Base-by-base conservation (phyloP, 2,113 vertebrate species). In the Cynopterus brachyotis region DNA sequence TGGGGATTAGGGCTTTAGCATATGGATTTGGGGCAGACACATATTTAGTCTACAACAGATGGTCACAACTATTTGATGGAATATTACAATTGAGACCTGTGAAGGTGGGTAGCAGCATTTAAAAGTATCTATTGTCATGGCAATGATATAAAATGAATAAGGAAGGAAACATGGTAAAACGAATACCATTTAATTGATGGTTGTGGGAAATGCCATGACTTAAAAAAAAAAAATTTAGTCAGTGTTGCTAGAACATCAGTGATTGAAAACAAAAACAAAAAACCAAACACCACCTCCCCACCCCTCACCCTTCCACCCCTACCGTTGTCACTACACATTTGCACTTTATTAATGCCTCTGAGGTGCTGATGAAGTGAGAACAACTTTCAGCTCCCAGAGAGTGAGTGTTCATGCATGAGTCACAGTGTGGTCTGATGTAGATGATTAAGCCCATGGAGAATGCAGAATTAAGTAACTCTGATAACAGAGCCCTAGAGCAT, bases 401-500 rank as follows among this genome's bases (percentile, higher is more conserved):
- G 75, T 7, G 19, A 3, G 89, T 73, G 69, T 17, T 32, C 53
- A 19, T 78, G 73, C 13, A 26, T 92, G 94, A 91, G 94, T 88
- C 40, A 85, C n/a, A 9, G 53, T 42, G 60, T 0, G 0, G 0
- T 73, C 62, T 0, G 81, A 40, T 3, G 86, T 59, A 78, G 67
- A 42, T 45, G 30, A 93, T 96, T 64, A 24, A 78, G 5, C 47
- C 60, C 0, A 0, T 3, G n/a, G 83, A 72, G 82, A 75, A 89
- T 24, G 83, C 90, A 94, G 94, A 95, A 93, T 96, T 95, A 97
- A 78, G 91, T 47, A 26, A 78, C 67, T 78, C 88, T 83, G 95
- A 76, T 47, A 90, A 78, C 75, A 1, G 30, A 60, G 45, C 96
- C 0, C 5, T 37, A 32, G n/a, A 60, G 91, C 95, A 67, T 80